Percentiles rank a stretch among this genome's conserved stretches.
Conservation (phyloP, 2,113 vertebrate species). For the Syngnathus typhle region DNA sequence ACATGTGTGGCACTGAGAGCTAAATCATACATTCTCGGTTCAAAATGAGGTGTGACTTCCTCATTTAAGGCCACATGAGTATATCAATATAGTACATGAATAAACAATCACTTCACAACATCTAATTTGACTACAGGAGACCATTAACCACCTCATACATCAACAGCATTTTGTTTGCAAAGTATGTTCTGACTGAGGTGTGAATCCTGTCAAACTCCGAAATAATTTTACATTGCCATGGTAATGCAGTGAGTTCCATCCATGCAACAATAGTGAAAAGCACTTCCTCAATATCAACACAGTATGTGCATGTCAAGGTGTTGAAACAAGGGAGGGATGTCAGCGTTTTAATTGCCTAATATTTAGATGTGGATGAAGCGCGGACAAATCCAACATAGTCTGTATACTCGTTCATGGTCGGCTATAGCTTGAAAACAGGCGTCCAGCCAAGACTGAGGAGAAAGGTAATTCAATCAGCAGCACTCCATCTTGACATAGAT, state of each 20-base stretch:
- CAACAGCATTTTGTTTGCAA: not conserved
- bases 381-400: conserved; percentile 39
- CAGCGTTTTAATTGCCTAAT: conserved; percentile 30
- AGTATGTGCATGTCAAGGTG: conserved; percentile 17
- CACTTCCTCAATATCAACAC: conserved; percentile 44
- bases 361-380: conserved; percentile 34
- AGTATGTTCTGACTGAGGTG: too few relatives aligned
- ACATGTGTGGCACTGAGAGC: not conserved
- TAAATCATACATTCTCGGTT: not conserved
- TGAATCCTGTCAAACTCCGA: not conserved
- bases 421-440: conserved; percentile 41
- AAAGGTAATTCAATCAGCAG: conserved; percentile 64
- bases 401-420: conserved; percentile 26
- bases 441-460: conserved; percentile 42
- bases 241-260: conserved; percentile 61
- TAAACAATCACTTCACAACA: not conserved
- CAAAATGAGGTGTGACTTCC: not conserved
- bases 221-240: conserved; percentile 54
- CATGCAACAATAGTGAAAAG: conserved; percentile 56
- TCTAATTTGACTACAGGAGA: not conserved
- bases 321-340: conserved; percentile 16
- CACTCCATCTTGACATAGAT: conserved; percentile 62
- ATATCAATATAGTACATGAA: not conserved
- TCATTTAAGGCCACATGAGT: not conserved
- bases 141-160: not conserved